Evolutionary conservation across 37 sponge, comb jelly and placozoan species (phyloP), one percentile per base, ranked within the genome.

Genomic region (Lycopodina hypogea): DNA sequence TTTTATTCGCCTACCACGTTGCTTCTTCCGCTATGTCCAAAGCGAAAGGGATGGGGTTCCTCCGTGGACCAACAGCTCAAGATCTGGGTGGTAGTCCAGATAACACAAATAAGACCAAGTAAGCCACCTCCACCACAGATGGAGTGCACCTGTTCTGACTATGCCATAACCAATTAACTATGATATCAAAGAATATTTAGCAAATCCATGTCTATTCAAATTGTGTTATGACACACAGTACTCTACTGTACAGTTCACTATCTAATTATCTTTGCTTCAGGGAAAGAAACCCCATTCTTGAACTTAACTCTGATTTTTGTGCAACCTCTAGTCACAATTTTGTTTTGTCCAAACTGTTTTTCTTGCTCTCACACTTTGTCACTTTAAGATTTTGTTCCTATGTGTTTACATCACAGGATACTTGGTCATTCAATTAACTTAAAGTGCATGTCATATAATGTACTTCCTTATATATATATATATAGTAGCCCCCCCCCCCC

Each of bases 31-130:
- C 48, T 45, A 45, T 56, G 68, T 29, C 12, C 36, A 56, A 37
- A 33, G 71, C 18, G 14, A 53, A 50, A 37, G 21, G 55, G 14
- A 45, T 45, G 48, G 48, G 48, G 48, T 45, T 45, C 9, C 48
- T 12, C 48, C 38, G 35, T 41, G 24, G 41, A 15, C 70, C 70
- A 4, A 36, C 21, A 42, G n/a, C n/a, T n/a, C n/a, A 36, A 17
- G 42, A 42, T 42, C 42, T 3, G 1, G 56, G 36, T 73, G 74
- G 9, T 35, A 12, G 65, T 23, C 28, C 48, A 22, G 75, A 75
- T 28, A 83, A 83, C 59, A 69, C 24, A 53, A 69, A 84, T 77
- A 76, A 69, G 76, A 76, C 29, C 70, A 70, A 12, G 48, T 45
- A 45, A 12, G 48, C 48, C 48, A 45, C 4, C 48, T 45, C 48